phyloP scores from a whole-genome alignment of 2,113 vertebrate genomes.

The Zosterops borbonicus region DNA sequence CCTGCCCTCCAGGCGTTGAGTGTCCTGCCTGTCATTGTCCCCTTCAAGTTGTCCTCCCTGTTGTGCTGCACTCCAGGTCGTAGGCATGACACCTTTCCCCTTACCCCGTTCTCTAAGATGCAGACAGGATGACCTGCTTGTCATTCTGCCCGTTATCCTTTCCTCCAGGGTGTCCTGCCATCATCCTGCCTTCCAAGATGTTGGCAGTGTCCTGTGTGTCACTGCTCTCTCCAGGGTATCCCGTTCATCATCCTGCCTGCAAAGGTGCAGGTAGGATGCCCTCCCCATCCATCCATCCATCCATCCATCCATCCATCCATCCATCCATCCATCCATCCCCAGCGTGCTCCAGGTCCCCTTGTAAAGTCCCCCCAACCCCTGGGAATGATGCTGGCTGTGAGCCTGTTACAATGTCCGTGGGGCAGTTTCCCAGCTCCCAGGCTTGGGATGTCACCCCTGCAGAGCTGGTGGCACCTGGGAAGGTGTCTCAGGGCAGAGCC shows the following conservation, averaged over 20 bases:
- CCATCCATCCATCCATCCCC: no score
- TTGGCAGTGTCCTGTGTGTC: background rate
- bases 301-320: no score
- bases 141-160: fast-evolving
- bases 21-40: no score
- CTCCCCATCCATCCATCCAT: background rate
- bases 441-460: background rate
- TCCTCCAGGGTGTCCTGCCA: background rate
- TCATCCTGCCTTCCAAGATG: background rate
- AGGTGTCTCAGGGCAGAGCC: background rate
- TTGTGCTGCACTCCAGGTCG: background rate
- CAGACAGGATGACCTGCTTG: background rate
- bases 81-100: background rate
- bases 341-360: background rate
- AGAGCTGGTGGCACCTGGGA: background rate
- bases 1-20: background rate
- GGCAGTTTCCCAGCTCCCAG: background rate
- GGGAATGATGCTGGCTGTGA: fast-evolving
- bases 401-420: fast-evolving
- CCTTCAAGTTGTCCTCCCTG: fast-evolving
- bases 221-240: no score
- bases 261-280: background rate
- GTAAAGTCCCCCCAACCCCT: background rate
- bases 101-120: background rate
- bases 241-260: background rate